A percentile compares a stretch with the other conserved stretches of the same genome.
Conservation (phyloP, 2,797 vertebrate species). For the Hylomyscus alleni region DNA sequence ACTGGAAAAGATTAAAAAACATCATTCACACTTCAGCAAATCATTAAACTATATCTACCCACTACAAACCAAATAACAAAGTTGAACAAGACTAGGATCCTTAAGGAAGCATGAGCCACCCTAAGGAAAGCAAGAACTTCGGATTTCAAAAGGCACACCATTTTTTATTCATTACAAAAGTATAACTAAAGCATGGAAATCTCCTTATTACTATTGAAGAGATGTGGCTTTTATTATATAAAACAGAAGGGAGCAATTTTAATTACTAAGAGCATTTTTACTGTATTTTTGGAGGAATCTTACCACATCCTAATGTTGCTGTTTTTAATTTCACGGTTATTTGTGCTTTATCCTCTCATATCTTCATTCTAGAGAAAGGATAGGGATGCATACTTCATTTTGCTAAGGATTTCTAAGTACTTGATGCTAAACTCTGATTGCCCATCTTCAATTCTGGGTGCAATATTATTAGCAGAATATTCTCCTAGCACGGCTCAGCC, state of each 20-base stretch:
- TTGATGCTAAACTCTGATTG: conserved; percentile 46
- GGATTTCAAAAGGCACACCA: conserved; percentile 32
- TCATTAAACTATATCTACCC: neutral
- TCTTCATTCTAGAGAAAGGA: conserved; percentile 14
- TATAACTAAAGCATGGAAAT: conserved; percentile 44
- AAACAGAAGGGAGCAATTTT: conserved; percentile 46
- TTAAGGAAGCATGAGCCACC: neutral
- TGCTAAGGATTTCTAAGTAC: conserved; percentile 24
- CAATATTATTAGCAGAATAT: conserved; percentile 65
- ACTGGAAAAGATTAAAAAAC: neutral
- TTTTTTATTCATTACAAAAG: conserved; percentile 66
- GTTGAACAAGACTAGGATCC: neutral
- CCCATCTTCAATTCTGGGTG: neutral
- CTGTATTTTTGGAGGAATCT: conserved; percentile 45
- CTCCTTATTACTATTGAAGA: conserved; percentile 43
- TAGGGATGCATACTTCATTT: neutral
- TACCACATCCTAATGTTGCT: conserved; percentile 32
- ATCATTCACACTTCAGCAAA: conserved; percentile 37
- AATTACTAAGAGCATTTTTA: conserved; percentile 54
- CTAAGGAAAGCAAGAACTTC: conserved; percentile 20
- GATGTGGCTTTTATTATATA: conserved; percentile 47
- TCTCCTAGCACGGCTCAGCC: conserved; percentile 76
- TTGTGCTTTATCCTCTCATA: neutral
- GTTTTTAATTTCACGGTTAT: conserved; percentile 35
- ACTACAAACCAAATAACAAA: neutral